These are phyloP conservation scores for Odontamblyopus lacepedii DNA, from an alignment of 2,797 vertebrate genomes.

Conservation along the genomic window DNA sequence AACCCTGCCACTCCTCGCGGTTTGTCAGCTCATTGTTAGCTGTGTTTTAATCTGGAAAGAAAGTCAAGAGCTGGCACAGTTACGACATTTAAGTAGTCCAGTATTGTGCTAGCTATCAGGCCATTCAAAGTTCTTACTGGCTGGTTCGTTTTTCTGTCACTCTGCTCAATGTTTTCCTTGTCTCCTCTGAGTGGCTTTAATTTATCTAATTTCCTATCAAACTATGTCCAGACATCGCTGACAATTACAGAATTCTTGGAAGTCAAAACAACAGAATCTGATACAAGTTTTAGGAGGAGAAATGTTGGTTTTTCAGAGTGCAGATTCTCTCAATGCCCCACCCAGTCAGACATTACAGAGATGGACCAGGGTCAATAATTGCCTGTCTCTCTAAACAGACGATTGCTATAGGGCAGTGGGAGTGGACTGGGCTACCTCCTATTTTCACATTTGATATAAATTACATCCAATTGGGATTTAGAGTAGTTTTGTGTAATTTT, in stretches of 20 bases:
- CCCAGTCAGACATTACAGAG: constrained; percentile 61
- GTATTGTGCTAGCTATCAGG: constrained; percentile 39
- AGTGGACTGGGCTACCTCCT: constrained; percentile 14
- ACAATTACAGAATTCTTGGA: constrained; percentile 38
- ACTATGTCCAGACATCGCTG: constrained; percentile 37
- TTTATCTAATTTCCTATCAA: constrained; percentile 60
- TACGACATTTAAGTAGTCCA: constrained; percentile 37
- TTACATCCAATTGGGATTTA: background rate
- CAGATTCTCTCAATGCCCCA: constrained; percentile 42
- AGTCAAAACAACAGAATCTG: constrained; percentile 22
- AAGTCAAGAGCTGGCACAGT: constrained; percentile 53
- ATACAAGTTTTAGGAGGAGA: constrained; percentile 15
- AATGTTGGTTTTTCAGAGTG: constrained; percentile 28
- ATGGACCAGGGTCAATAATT: constrained; percentile 51
- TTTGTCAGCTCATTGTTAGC: constrained; percentile 62
- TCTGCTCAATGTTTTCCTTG: constrained; percentile 43
- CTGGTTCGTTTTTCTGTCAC: constrained; percentile 47
- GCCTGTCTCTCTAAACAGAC: constrained; percentile 44
- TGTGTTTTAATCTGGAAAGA: constrained; percentile 40
- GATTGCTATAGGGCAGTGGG: constrained; percentile 31
- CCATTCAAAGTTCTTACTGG: constrained; percentile 28
- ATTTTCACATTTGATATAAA: constrained; percentile 8
- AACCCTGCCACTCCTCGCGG: constrained; percentile 47
- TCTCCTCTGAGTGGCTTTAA: constrained; percentile 45
- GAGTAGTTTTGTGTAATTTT: no score